Evolutionary conservation across 2,888 invertebrate species (phyloP), one percentile per base, ranked within the genome.

Genomic region (Xylota segnis): DNA sequence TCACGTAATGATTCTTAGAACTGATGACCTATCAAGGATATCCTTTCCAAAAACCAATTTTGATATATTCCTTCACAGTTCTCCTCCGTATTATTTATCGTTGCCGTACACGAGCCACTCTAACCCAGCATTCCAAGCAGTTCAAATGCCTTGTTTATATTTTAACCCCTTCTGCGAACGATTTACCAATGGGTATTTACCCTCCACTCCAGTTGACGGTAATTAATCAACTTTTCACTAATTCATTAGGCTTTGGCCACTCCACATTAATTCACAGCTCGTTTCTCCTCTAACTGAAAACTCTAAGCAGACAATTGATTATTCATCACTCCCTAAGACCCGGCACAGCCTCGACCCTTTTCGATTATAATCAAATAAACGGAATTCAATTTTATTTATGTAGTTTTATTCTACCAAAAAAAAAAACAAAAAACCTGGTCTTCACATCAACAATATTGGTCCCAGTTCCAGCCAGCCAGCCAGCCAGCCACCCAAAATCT

Each of bases 171-270:
- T 66, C 65, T 61, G 59, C 4, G n/a, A 72, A 40, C 66, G 59
- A 68, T 83, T 68, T 54, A 68, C 52, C 61, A 83, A 78, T 61
- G 56, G 56, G 34, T 63, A 45, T 78, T 83, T 66, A 68, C 54
- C 66, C 66, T 54, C 32, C 63, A 65, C 66, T 59, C 50, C 54
- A 59, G 72, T 56, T 74, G 74, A 78, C 61, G 61, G 47, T 83
- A 63, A 83, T 83, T 83, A 83, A 83, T 83, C 83, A 83, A 78
- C 56, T 74, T 78, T 56, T 70, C 54, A 83, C 61, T 83, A 63
- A 78, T 78, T 83, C 74, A 83, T 83, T 68, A 74, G 68, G 56
- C 78, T 63, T 58, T 58, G 63, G 74, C 32, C 72, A 43, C 45
- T 43, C n/a, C 6, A 71, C 65, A 72, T 71, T 58, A 66, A 77